phyloP scores from a whole-genome alignment of 1,140 invertebrate genomes.

The Drosophila bifasciata region DNA sequence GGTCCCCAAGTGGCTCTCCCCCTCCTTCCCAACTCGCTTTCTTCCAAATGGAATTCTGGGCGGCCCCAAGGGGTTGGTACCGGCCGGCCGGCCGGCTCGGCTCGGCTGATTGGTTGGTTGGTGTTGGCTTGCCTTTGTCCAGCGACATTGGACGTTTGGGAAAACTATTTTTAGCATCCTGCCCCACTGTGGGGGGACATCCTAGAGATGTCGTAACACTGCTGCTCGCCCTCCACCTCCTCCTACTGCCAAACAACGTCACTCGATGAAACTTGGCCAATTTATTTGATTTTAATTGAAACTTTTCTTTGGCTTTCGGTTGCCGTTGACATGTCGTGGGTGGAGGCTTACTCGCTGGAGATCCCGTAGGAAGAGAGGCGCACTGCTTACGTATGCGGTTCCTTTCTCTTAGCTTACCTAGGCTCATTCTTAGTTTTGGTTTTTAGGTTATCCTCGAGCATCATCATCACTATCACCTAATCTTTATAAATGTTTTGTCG shows the following conservation, averaged over 20 bases:
- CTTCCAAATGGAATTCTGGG: constrained; percentile 34
- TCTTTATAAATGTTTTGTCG: no score
- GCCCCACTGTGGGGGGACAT: no score
- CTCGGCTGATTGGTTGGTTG: constrained; percentile 3
- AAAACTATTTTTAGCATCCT: constrained; percentile 41
- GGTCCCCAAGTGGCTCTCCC: neutral
- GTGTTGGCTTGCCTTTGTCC: constrained; percentile 29
- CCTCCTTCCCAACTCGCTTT: neutral
- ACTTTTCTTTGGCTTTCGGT: constrained; percentile 5
- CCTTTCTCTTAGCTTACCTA: no score
- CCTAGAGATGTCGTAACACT: neutral
- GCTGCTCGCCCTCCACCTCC: neutral
- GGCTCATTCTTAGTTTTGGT: no score
- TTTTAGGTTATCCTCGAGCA: no score
- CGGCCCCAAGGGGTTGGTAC: constrained; percentile 4
- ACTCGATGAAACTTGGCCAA: constrained; percentile 31
- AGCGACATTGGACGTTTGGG: constrained; percentile 4
- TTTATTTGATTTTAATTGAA: constrained; percentile 54
- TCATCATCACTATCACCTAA: no score
- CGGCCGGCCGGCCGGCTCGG: constrained; percentile 42
- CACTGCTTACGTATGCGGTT: no score
- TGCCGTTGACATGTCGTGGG: neutral
- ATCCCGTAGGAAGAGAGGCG: no score
- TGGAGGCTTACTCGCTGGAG: no score
- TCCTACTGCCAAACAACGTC: constrained; percentile 35